Conservation (phyloP, 2,797 vertebrate species). For the Heteromormyrus szaboi region DNA sequence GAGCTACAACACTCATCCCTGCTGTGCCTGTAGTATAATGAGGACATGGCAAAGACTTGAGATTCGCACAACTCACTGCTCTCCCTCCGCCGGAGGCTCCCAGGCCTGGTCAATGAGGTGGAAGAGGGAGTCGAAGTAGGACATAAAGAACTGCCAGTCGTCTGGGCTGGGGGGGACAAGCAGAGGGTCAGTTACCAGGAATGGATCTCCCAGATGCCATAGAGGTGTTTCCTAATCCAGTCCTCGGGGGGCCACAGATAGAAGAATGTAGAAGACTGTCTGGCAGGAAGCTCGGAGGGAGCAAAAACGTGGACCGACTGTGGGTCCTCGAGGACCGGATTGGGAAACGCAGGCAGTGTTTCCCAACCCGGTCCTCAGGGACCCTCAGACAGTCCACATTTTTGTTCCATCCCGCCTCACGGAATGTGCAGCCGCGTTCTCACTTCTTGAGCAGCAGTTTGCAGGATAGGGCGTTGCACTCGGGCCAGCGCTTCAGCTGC, state of each 20-base stretch:
- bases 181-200: neutral
- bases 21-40: neutral
- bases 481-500: slow-evolving; percentile 83
- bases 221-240: neutral
- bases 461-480: slow-evolving; percentile 84
- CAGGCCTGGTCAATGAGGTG: slow-evolving; percentile 83
- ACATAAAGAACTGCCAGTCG: slow-evolving; percentile 95
- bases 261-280: neutral
- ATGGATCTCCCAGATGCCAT: neutral
- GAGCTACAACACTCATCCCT: neutral
- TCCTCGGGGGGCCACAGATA: neutral
- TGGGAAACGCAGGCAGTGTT: neutral
- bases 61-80: slow-evolving; percentile 73
- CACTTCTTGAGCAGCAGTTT: slow-evolving; percentile 90
- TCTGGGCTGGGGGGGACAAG: slow-evolving; percentile 73
- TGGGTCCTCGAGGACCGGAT: neutral
- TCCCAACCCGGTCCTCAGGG: neutral
- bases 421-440: slow-evolving; percentile 38
- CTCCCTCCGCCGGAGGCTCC: slow-evolving; percentile 75
- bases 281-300: neutral
- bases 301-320: neutral
- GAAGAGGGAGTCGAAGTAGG: slow-evolving; percentile 92
- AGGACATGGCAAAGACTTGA: neutral
- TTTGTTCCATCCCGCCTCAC: neutral
- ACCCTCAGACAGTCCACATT: neutral